A percentile compares a stretch with the other conserved stretches of the same genome.
phyloP scores from a whole-genome alignment of 2,888 invertebrate genomes.

The Entomobrya proxima region DNA sequence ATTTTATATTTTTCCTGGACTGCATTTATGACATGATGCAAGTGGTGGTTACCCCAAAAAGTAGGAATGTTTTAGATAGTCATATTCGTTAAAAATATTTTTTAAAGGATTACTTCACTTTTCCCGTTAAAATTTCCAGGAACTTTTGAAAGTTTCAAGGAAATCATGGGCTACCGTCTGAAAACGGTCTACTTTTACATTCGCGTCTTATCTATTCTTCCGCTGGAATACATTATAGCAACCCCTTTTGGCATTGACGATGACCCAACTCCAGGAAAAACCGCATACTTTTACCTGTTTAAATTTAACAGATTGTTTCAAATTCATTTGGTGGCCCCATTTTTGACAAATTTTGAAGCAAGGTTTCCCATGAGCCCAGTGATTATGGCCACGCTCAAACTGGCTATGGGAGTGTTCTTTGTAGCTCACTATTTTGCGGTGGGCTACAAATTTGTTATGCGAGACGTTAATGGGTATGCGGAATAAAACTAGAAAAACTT shows the following conservation, averaged over 20 bases:
- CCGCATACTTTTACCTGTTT: slow-evolving; percentile 69
- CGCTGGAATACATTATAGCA: slow-evolving; percentile 70
- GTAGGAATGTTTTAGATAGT: slow-evolving; percentile 48
- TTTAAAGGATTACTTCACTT: not conserved
- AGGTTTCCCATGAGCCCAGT: slow-evolving; percentile 29
- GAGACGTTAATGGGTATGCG: slow-evolving; percentile 52
- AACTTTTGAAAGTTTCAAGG: slow-evolving; percentile 69
- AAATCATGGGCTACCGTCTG: slow-evolving; percentile 66
- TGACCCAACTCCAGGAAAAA: not conserved
- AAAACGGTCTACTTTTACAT: slow-evolving; percentile 66
- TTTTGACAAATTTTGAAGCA: slow-evolving; percentile 39
- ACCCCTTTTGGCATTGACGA: slow-evolving; percentile 17
- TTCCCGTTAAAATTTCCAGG: slow-evolving; percentile 46
- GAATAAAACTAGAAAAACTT: no score
- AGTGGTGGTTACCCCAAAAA: slow-evolving; percentile 72
- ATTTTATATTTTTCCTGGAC: slow-evolving; percentile 69
- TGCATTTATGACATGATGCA: slow-evolving; percentile 69
- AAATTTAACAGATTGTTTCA: slow-evolving; percentile 70
- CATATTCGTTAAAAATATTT: not conserved
- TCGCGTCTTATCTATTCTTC: slow-evolving; percentile 69
- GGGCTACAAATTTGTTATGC: slow-evolving; percentile 55
- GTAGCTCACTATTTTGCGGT: slow-evolving; percentile 69
- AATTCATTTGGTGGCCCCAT: slow-evolving; percentile 58
- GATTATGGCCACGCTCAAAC: slow-evolving; percentile 55
- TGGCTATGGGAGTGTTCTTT: slow-evolving; percentile 52